phyloP scores from a whole-genome alignment of 2,113 vertebrate genomes.

The Empidonax traillii region DNA sequence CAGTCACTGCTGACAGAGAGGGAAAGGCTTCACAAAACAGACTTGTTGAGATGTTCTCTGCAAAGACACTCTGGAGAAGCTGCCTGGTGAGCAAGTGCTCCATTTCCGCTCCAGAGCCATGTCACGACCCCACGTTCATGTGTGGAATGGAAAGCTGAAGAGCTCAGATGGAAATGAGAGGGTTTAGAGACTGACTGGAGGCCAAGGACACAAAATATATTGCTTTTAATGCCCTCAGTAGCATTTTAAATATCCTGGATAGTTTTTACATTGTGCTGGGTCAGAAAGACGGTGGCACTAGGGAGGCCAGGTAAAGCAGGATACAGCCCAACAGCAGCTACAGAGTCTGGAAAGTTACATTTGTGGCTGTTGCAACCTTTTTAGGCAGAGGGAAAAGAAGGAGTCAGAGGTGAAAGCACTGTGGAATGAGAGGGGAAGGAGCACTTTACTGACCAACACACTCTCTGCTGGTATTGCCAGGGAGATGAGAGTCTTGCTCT shows the following conservation, averaged over 20 bases:
- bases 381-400: background rate
- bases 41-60: fast-evolving
- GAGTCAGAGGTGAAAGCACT: fast-evolving
- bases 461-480: background rate
- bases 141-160: background rate
- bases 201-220: background rate
- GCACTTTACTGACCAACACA: background rate
- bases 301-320: background rate
- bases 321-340: background rate
- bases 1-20: background rate
- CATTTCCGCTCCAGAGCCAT: fast-evolving
- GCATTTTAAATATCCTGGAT: background rate
- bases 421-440: background rate
- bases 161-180: background rate
- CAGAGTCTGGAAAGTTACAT: background rate
- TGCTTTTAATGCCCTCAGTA: background rate
- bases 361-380: background rate
- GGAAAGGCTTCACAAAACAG: background rate
- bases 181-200: background rate
- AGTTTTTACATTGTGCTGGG: background rate
- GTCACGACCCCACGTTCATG: fast-evolving
- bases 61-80: background rate
- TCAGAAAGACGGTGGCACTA: background rate
- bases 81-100: background rate
- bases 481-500: background rate